A percentile compares a stretch with the other conserved stretches of the same genome.
These are phyloP conservation scores for Ooceraea biroi DNA, from an alignment of 1,140 invertebrate genomes.

Conservation along the genomic window DNA sequence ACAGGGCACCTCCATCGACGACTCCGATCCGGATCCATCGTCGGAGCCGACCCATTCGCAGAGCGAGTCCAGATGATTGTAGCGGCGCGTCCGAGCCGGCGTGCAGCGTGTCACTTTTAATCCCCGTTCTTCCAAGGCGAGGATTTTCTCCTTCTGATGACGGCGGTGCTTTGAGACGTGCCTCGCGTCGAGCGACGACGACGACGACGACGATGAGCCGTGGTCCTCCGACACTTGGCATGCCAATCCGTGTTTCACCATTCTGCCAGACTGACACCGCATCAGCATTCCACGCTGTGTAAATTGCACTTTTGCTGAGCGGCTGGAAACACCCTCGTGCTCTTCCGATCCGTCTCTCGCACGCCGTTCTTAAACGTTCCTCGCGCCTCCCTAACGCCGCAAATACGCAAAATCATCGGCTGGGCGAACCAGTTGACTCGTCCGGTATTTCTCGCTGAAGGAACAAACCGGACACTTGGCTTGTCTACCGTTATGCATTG, in stretches of 20 bases:
- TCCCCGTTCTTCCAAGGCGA: slow-evolving; percentile 64
- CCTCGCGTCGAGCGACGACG: background rate
- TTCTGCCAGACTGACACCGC: slow-evolving; percentile 5
- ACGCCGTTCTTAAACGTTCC: no score
- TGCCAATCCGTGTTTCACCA: slow-evolving; percentile 30
- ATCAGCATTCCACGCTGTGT: background rate
- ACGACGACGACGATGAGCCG: background rate
- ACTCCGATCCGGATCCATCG: slow-evolving; percentile 82
- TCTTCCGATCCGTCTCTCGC: background rate
- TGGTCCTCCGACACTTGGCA: background rate
- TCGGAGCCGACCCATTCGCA: slow-evolving; percentile 82
- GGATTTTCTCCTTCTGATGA: slow-evolving; percentile 65
- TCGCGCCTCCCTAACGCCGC: background rate
- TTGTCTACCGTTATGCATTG: no score
- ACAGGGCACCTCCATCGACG: slow-evolving; percentile 83
- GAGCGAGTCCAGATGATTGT: slow-evolving; percentile 84
- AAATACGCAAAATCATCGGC: background rate
- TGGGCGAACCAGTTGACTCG: background rate
- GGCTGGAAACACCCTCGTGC: background rate
- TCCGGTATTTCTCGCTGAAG: background rate
- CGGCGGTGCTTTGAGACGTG: no score
- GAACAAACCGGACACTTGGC: background rate
- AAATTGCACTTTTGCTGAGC: background rate
- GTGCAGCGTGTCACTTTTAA: slow-evolving; percentile 77
- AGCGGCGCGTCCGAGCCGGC: slow-evolving; percentile 74